These are phyloP conservation scores for Panurus biarmicus DNA, from an alignment of 2,113 vertebrate genomes.

Conservation along the genomic window DNA sequence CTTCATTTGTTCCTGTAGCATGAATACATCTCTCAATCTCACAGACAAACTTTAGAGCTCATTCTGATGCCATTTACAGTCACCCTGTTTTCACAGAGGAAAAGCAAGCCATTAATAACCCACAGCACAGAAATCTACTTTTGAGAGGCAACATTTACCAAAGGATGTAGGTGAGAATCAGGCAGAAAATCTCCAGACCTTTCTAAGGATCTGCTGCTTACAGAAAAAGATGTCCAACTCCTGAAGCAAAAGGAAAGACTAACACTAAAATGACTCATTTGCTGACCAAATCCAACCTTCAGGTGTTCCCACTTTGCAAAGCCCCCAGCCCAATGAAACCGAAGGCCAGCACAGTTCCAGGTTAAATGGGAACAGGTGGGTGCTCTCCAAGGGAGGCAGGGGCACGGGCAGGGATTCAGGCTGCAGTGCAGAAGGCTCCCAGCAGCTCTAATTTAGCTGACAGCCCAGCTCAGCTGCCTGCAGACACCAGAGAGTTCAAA, in stretches of 20 bases:
- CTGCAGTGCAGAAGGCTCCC: not conserved
- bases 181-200: not conserved
- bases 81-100: not conserved
- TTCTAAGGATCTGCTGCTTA: not conserved
- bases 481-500: conserved; percentile 44
- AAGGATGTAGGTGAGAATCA: not conserved
- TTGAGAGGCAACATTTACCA: not conserved
- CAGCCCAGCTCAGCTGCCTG: conserved; percentile 39
- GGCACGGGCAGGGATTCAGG: conserved; percentile 3
- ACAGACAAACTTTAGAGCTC: not conserved
- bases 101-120: not conserved
- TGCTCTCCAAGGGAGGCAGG: not conserved
- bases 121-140: not conserved
- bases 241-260: conserved; percentile 42
- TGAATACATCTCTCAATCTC: not conserved
- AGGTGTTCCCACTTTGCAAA: conserved; percentile 25
- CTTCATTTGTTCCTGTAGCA: not conserved
- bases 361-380: not conserved
- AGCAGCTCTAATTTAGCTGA: conserved; percentile 26
- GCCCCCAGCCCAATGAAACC: conserved; percentile 20
- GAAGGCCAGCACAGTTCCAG: not conserved
- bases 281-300: conserved; percentile 5
- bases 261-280: conserved; percentile 28
- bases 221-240: not conserved
- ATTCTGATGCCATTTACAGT: not conserved